Base-by-base conservation (phyloP, 2,797 vertebrate genomes). In the Melanotaenia nigrans region DNA sequence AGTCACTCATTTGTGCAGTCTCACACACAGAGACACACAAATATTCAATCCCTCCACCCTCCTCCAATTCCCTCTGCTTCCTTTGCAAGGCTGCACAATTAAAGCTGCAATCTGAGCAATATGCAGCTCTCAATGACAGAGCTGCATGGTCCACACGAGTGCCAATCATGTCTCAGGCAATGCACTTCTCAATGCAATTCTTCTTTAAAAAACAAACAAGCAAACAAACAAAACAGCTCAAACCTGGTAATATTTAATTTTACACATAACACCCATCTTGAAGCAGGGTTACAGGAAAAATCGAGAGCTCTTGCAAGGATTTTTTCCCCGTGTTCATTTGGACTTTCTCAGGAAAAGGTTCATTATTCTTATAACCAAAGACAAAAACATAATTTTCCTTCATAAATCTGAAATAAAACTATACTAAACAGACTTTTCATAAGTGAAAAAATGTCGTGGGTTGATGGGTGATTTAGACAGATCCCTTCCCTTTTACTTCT, bases 71-170 rank as follows among this genome's bases (percentile, higher is more conserved):
- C 87, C 89, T 77, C 57, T 78, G 85, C 87, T 85, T 79, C 77
- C 87, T 88, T 87, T 90, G 89, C 90, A 90, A 90, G 93, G 90
- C 90, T 92, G 87, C 92, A 90, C 92, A 94, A 94, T 95, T 94
- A 94, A 90, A 88, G 85, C 85, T 78, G 84, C 89, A 90, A 89
- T 88, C 81, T 89, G 89, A 92, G 85, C 83, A 84, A 73, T 63
- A 82, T 87, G 78, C 90, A 87, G 87, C 88, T 78, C 84, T 93
- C 83, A 90, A 51, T 89, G 92, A 88, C 87, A 83, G 76, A 89
- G 91, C 91, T 87, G 90, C 80, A 81, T 87, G 86, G 87, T 89
- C 90, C 90, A 91, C 88, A 89, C 75, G 85, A 90, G 89, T 91
- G 90, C 84, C 90, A 90, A 82, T 91, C 87, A 92, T 93, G 79